These are phyloP conservation scores for Phylloscopus collybita DNA, from an alignment of 2,797 vertebrate genomes.

Conservation along the genomic window DNA sequence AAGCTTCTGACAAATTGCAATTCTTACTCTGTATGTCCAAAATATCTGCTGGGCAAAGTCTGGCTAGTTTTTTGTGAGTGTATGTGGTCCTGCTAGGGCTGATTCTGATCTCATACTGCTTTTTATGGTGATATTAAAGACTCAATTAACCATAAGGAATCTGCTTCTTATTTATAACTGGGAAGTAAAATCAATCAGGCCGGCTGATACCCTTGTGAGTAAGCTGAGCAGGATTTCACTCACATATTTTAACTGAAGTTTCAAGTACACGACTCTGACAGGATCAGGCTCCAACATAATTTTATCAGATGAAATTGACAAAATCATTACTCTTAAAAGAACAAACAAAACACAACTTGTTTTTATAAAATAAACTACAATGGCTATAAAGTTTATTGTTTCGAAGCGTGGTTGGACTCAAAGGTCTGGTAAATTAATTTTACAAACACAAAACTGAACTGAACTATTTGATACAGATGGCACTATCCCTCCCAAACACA, in stretches of 20 bases:
- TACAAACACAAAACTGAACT: background rate
- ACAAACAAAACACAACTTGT: slow-evolving; percentile 15
- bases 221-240: slow-evolving; percentile 4
- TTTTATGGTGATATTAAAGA: slow-evolving; percentile 58
- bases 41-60: slow-evolving; percentile 34
- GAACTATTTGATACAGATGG: background rate
- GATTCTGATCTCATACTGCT: slow-evolving; percentile 39
- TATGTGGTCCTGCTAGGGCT: background rate
- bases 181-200: slow-evolving; percentile 40
- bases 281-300: background rate
- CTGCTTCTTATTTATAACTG: slow-evolving; percentile 49
- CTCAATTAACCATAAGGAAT: slow-evolving; percentile 63
- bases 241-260: background rate
- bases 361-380: background rate
- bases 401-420: background rate
- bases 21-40: background rate
- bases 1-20: slow-evolving; percentile 14
- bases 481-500: background rate
- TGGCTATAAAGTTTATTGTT: background rate
- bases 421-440: slow-evolving; percentile 9
- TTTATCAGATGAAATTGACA: background rate
- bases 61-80: background rate
- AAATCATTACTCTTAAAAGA: background rate
- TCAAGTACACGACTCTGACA: background rate
- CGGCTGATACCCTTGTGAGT: slow-evolving; percentile 22